Evolutionary conservation across 1,140 invertebrate genomes (phyloP), one percentile per base, ranked within the genome.

Genomic region (Oppia nitens): DNA sequence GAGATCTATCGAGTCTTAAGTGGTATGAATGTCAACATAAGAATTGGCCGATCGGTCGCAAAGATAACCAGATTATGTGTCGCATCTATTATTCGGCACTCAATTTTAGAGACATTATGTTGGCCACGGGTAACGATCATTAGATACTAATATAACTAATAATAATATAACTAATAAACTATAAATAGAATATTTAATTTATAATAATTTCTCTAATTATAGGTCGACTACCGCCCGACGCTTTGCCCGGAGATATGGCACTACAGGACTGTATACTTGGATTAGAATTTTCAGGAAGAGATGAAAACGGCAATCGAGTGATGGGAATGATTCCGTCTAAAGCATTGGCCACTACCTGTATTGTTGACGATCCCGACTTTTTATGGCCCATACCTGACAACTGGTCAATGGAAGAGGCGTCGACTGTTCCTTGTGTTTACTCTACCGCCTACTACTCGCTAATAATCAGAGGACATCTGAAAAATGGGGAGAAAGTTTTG

Each of bases 51-150:
- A 53, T 47, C 73, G 57, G 69, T 63, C 59, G 52, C 48, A 52
- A 70, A 40, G 62, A 69, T 2, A 70, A 74, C 11, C 72, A 70
- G 26, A 79, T 84, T 66, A 71, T 92, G 1, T 96, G 90, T 71
- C 77, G 75, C 60, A 89, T 97, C 9, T 67, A 66, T 60, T 68
- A 72, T 56, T 69, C 71, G 55, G 48, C 63, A 20, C 54, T 63
- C 20, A 63, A 63, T 27, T 63, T 63, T 47, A 53, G 62, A 23
- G 62, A 63, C 49, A 57, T 63, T 28, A 63, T 63, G 62, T 58
- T 98, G 64, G 92, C 93, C 1, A 91, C 88, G 25, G 94, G 93
- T 61, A 94, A 95, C 73, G 75, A n/a, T n/a, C n/a, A n/a, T n/a
- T n/a, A n/a, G n/a, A n/a, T n/a, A n/a, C n/a, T n/a, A n/a, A n/a